Evolutionary conservation across 2,888 invertebrate species (phyloP).

Genomic region (Monochamus alternatus): DNA sequence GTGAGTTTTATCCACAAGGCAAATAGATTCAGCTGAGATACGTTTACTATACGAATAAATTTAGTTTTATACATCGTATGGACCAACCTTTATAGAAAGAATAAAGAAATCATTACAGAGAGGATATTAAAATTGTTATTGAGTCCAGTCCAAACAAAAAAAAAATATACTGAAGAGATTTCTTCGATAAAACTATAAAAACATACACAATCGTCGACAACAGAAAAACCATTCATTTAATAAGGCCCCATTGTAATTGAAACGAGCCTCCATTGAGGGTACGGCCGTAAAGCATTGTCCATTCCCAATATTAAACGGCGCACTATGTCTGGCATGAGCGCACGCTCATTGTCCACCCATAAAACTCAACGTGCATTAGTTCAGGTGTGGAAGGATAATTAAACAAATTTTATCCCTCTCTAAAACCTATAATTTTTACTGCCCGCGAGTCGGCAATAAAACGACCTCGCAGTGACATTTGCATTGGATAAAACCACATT

Average conservation of each 20-base stretch:
- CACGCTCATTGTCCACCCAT: constrained; percentile 37
- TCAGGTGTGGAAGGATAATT: constrained; percentile 35
- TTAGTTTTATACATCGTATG: no score
- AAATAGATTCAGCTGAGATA: no score
- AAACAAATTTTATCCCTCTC: constrained; percentile 39
- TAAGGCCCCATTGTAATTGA: constrained; percentile 35
- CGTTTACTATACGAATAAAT: no score
- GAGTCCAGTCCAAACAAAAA: no score
- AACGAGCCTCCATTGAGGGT: constrained; percentile 26
- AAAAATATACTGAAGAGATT: neutral
- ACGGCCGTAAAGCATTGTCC: constrained; percentile 31
- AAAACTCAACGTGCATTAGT: constrained; percentile 34
- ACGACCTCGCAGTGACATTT: constrained; percentile 18
- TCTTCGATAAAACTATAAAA: constrained; percentile 15
- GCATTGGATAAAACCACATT: constrained; percentile 31
- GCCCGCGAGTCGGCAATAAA: constrained; percentile 14
- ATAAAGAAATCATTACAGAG: no score
- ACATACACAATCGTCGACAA: neutral
- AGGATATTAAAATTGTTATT: no score
- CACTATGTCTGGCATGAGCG: constrained; percentile 36
- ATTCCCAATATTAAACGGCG: constrained; percentile 32
- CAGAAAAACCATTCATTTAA: constrained; percentile 23
- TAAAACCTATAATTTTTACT: constrained; percentile 38
- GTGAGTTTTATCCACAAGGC: no score
- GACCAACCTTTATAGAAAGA: no score